Conservation (phyloP, 2,113 vertebrate genomes). For the Penelope pileata region DNA sequence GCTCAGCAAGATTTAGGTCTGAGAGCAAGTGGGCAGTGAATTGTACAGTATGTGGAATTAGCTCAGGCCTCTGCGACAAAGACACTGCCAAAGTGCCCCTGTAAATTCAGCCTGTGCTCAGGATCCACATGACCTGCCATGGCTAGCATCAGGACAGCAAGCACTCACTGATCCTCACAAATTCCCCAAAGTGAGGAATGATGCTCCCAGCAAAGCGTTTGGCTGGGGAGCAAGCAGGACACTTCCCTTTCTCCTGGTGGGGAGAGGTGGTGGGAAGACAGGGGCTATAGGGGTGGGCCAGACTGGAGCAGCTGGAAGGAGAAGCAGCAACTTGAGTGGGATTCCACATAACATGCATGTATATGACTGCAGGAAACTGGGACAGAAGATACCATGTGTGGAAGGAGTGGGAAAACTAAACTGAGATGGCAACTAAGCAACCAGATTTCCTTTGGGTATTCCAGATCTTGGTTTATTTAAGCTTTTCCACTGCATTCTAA, state of each 20-base stretch:
- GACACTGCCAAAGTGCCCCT: background rate
- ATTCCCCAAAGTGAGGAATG: background rate
- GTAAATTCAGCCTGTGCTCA: too few relatives aligned
- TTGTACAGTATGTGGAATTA: background rate
- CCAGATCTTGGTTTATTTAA: background rate
- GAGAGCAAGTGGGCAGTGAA: background rate
- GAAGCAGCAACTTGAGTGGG: background rate
- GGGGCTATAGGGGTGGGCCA: background rate
- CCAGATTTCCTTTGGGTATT: background rate
- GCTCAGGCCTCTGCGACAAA: background rate
- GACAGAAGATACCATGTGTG: background rate
- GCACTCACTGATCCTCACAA: background rate
- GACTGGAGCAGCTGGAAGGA: background rate
- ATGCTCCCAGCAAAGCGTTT: background rate
- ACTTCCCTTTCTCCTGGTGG: background rate
- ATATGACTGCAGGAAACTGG: background rate
- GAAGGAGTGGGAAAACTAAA: background rate
- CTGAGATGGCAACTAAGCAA: background rate
- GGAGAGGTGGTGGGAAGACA: background rate
- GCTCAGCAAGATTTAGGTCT: background rate
- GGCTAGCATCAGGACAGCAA: background rate
- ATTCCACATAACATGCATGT: background rate
- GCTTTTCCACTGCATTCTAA: background rate
- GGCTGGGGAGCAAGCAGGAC: background rate
- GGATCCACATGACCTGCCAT: background rate